Percentiles rank a stretch among this genome's conserved stretches.
Evolutionary conservation across 1,140 invertebrate genomes (phyloP).

Genomic region (Drosophila mayri): DNA sequence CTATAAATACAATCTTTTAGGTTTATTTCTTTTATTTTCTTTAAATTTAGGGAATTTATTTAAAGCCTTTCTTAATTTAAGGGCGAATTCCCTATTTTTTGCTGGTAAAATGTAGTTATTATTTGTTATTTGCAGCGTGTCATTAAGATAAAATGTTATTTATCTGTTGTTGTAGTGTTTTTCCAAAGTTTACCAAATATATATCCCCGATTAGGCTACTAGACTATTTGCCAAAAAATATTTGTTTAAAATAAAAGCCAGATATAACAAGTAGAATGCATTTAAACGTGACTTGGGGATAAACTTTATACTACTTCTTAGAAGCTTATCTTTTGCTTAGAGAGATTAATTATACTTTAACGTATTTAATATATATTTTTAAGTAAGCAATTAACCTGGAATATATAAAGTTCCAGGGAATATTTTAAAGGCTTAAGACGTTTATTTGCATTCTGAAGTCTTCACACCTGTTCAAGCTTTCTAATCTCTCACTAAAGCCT

Average conservation of each 20-base stretch:
- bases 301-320: background rate
- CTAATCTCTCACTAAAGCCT: constrained; percentile 8
- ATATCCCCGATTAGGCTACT: background rate
- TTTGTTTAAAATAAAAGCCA: background rate
- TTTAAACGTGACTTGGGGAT: background rate
- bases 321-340: background rate
- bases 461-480: constrained; percentile 27
- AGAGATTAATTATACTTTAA: too few species aligned
- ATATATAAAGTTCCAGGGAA: background rate
- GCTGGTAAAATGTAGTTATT: background rate
- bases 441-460: background rate
- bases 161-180: background rate
- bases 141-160: background rate
- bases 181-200: background rate
- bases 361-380: background rate
- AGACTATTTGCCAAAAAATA: background rate
- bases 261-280: background rate
- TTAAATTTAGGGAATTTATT: too few species aligned
- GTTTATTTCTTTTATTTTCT: too few species aligned
- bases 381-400: background rate
- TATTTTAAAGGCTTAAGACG: background rate
- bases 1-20: too few species aligned
- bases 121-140: background rate
- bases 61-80: too few species aligned
- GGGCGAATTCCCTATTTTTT: too few species aligned